Evolutionary conservation across 2,113 vertebrate species (phyloP).

Genomic region (Cathartes aura): DNA sequence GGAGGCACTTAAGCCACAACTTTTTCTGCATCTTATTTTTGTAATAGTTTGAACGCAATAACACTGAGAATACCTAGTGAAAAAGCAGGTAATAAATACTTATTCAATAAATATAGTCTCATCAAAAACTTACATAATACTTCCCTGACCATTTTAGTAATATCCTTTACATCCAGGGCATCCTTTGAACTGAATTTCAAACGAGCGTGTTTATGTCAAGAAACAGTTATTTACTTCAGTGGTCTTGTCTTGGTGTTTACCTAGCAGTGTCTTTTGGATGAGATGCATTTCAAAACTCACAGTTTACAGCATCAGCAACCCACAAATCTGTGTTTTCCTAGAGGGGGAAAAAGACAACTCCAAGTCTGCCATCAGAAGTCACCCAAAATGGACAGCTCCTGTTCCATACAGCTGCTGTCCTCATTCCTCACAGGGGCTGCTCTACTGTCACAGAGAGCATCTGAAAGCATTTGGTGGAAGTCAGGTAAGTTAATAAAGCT

Average conservation of each 20-base stretch:
- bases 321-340: neutral
- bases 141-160: neutral
- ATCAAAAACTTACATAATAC: neutral
- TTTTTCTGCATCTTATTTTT: neutral
- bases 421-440: neutral
- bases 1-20: rapidly evolving
- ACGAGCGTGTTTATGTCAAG: rapidly evolving
- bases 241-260: neutral
- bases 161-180: neutral
- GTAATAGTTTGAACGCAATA: neutral
- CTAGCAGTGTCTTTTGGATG: rapidly evolving
- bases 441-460: neutral
- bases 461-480: rapidly evolving
- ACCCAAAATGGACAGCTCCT: neutral
- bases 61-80: neutral
- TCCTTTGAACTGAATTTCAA: neutral
- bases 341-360: no score
- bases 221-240: neutral
- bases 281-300: neutral
- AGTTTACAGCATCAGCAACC: neutral
- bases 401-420: neutral
- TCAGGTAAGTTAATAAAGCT: neutral
- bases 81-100: neutral
- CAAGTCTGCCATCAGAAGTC: neutral
- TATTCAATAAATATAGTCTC: neutral